Evolutionary conservation across 2,797 vertebrate genomes (phyloP).

Genomic region (Nyctibius grandis): DNA sequence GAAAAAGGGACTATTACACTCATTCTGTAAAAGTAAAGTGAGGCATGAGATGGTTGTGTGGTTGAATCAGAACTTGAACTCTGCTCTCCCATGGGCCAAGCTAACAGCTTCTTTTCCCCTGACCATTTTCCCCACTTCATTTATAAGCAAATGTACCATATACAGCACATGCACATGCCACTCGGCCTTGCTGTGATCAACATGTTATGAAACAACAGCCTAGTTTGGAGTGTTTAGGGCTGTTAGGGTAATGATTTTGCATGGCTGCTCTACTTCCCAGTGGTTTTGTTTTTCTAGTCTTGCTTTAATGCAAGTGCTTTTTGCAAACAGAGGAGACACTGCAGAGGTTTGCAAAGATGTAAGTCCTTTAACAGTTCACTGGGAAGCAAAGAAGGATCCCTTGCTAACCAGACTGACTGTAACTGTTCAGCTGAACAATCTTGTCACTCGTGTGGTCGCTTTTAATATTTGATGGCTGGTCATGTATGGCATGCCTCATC

Average conservation of each 20-base stretch:
- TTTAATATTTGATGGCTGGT: constrained; percentile 27
- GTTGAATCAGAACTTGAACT: constrained; percentile 18
- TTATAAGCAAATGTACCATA: constrained; percentile 36
- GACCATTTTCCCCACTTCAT: neutral
- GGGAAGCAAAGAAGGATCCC: neutral
- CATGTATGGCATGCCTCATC: neutral
- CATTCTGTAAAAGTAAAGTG: neutral
- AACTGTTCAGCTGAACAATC: neutral
- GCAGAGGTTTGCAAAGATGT: neutral
- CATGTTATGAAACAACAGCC: constrained; percentile 10
- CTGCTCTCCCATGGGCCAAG: neutral
- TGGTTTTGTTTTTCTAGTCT: neutral
- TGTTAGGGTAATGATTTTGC: constrained; percentile 36
- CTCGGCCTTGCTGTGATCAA: constrained; percentile 39
- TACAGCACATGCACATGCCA: neutral
- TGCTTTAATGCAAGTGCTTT: constrained; percentile 17
- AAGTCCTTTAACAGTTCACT: neutral
- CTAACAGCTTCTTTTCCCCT: neutral
- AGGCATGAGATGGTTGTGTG: neutral
- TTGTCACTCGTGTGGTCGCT: neutral
- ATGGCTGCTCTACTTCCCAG: neutral
- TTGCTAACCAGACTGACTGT: constrained; percentile 10
- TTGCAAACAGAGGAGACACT: neutral
- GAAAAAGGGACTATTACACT: neutral
- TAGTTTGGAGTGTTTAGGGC: constrained; percentile 1